Percentiles rank a stretch among this genome's conserved stretches.
phyloP scores from a whole-genome alignment of 2,888 invertebrate species.

The Melieria picta region DNA sequence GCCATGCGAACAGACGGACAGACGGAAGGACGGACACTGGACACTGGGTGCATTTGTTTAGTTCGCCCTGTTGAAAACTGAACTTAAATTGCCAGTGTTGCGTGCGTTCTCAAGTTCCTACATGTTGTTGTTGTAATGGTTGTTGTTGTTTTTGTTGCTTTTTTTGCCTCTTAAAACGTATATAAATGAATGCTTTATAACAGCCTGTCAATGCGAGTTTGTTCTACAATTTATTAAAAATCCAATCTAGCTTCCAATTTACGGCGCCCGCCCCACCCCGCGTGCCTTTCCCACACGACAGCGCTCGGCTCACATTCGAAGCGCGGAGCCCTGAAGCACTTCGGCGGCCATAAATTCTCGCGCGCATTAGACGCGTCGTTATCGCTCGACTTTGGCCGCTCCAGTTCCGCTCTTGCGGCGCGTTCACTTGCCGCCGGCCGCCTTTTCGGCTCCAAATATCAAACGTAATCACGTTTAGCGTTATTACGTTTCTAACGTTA shows the following conservation, averaged over 20 bases:
- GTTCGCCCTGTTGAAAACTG: too few relatives aligned
- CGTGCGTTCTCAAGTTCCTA: too few relatives aligned
- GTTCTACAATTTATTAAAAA: conserved; percentile 57
- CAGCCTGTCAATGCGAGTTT: conserved; percentile 51
- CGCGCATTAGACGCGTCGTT: conserved; percentile 48
- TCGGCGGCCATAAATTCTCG: conserved; percentile 53
- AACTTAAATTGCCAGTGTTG: too few relatives aligned
- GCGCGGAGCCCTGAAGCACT: conserved; percentile 13
- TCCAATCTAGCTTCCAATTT: conserved; percentile 28
- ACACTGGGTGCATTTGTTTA: too few relatives aligned
- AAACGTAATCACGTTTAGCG: conserved; percentile 44
- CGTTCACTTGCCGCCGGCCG: conserved; percentile 25
- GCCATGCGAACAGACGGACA: neutral
- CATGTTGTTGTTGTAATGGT: too few relatives aligned
- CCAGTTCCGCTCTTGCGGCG: conserved; percentile 20
- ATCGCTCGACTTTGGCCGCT: conserved; percentile 9
- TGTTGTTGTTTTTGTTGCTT: too few relatives aligned
- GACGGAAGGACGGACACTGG: neutral
- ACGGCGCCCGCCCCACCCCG: conserved; percentile 6
- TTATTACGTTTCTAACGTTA: conserved; percentile 32
- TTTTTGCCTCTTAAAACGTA: too few relatives aligned
- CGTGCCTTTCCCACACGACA: neutral
- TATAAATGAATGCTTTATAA: conserved; percentile 20
- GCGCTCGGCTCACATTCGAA: neutral
- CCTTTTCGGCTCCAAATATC: neutral